Conservation (phyloP, 2,113 vertebrate species). For the Nycticorax nycticorax region DNA sequence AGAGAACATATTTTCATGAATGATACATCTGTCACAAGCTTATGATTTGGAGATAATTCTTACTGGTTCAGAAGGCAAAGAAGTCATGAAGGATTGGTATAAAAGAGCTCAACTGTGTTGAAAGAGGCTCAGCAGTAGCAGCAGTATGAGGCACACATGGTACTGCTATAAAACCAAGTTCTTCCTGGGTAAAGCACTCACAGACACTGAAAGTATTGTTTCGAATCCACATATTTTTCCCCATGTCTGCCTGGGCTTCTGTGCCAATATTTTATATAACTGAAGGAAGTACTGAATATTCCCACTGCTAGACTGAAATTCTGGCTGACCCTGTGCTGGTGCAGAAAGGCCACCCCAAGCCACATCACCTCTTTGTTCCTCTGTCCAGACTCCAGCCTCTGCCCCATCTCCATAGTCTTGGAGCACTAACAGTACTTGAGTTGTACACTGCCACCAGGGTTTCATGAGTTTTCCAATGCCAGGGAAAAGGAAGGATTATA, state of each 20-base stretch:
- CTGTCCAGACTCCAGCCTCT: background rate
- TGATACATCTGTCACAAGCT: conserved; percentile 15
- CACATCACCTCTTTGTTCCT: conserved; percentile 8
- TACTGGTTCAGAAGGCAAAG: conserved; percentile 16
- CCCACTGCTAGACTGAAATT: background rate
- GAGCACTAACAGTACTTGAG: background rate
- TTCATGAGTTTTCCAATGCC: background rate
- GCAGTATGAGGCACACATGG: conserved; percentile 52
- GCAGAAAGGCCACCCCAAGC: conserved; percentile 30
- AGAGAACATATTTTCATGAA: conserved; percentile 2
- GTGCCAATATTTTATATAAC: conserved; percentile 63
- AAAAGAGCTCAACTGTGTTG: conserved; percentile 38
- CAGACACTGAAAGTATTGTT: conserved; percentile 68
- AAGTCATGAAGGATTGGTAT: background rate
- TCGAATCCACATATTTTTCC: conserved; percentile 52
- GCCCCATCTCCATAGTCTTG: background rate
- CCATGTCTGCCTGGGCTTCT: conserved; percentile 40
- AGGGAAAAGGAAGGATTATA: conserved; percentile 5
- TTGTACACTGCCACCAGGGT: background rate
- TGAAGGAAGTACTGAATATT: conserved; percentile 40
- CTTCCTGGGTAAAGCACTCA: conserved; percentile 53
- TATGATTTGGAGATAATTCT: background rate
- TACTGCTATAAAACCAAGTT: conserved; percentile 66
- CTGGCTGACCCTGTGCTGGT: conserved; percentile 29
- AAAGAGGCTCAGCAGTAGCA: conserved; percentile 42